A percentile compares a stretch with the other conserved stretches of the same genome.
Evolutionary conservation across 2,888 invertebrate genomes (phyloP).

Genomic region (Tineola bisselliella): DNA sequence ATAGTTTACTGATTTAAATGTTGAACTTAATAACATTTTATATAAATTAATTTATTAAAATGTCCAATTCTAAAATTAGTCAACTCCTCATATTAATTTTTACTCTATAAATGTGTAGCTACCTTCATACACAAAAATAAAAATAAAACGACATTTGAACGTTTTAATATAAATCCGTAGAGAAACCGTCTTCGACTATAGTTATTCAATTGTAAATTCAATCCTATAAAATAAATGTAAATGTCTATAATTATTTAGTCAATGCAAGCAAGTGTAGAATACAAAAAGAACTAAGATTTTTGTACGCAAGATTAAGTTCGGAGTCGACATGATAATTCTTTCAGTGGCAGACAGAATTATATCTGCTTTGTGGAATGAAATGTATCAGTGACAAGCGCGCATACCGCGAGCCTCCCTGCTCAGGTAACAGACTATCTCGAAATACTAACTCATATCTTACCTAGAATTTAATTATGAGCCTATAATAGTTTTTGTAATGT

Average conservation of each 20-base stretch:
- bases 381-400: conserved; percentile 4
- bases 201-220: neutral
- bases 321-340: conserved; percentile 6
- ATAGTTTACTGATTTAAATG: too few species aligned
- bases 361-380: neutral
- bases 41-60: too few species aligned
- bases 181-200: neutral
- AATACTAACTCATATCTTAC: neutral
- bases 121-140: too few species aligned
- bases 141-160: too few species aligned
- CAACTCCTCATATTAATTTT: too few species aligned
- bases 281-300: neutral
- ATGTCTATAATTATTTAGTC: neutral
- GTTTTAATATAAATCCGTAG: too few species aligned
- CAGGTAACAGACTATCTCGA: neutral
- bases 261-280: neutral
- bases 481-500: too few species aligned
- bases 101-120: too few species aligned
- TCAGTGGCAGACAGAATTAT: conserved; percentile 8
- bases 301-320: neutral
- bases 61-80: too few species aligned
- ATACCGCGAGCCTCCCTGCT: neutral
- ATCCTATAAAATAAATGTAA: neutral
- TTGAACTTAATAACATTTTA: too few species aligned
- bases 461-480: neutral